Conservation (phyloP, 2,797 vertebrate species). For the Ateles fusciceps region DNA sequence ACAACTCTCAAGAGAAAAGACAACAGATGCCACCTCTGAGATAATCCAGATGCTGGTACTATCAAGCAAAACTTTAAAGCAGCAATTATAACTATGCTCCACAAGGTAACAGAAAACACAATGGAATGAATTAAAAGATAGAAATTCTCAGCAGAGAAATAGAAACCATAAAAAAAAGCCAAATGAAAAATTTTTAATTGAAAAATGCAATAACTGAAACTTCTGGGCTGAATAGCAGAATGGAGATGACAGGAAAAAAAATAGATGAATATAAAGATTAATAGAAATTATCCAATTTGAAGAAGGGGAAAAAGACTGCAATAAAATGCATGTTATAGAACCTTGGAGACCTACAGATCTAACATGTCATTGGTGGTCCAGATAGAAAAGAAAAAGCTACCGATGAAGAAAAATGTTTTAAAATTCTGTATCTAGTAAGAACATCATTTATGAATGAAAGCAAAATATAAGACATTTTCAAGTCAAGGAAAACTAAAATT, state of each 20-base stretch:
- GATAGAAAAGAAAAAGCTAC: background rate
- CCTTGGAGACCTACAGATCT: background rate
- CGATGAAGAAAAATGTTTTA: background rate
- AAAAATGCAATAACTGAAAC: background rate
- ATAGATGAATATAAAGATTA: background rate
- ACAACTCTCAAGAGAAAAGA: background rate
- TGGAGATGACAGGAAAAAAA: background rate
- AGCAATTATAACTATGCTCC: background rate
- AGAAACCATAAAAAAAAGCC: background rate
- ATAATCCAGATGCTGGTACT: background rate
- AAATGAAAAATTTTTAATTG: background rate
- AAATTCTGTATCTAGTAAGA: constrained; percentile 29
- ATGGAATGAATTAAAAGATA: background rate
- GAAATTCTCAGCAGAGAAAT: background rate
- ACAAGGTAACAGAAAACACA: background rate
- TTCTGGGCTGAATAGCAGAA: background rate
- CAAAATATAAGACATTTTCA: background rate
- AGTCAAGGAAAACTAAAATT: constrained; percentile 4
- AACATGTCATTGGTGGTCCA: background rate
- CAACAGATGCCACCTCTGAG: background rate
- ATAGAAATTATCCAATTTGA: background rate
- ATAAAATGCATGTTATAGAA: background rate
- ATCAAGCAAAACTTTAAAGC: background rate
- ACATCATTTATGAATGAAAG: background rate
- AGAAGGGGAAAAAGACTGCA: background rate